Conservation (phyloP, 2,113 vertebrate genomes). For the Athene noctua region DNA sequence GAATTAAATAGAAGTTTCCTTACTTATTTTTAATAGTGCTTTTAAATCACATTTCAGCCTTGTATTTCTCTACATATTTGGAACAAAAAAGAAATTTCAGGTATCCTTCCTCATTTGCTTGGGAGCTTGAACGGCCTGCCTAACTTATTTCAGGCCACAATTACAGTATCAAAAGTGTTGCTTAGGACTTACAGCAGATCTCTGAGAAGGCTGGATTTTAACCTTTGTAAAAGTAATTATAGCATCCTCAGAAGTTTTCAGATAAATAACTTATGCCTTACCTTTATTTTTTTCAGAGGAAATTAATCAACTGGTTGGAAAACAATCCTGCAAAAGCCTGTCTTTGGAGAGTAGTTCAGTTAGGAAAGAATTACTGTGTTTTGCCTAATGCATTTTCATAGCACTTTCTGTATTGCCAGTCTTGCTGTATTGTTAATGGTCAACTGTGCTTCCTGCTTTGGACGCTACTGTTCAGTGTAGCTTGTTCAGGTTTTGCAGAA, state of each 20-base stretch:
- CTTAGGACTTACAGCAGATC: neutral
- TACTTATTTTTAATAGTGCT: neutral
- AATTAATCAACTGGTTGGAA: neutral
- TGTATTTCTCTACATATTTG: neutral
- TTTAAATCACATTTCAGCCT: neutral
- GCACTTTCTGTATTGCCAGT: neutral
- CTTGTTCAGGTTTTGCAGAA: conserved; percentile 2
- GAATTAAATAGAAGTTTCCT: neutral
- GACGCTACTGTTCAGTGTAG: neutral
- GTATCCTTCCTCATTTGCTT: neutral
- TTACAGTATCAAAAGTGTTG: neutral
- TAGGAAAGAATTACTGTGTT: neutral
- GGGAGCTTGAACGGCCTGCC: neutral
- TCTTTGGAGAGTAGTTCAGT: neutral
- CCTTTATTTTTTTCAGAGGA: neutral
- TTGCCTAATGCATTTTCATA: neutral
- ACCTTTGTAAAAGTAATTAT: neutral
- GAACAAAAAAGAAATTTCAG: neutral
- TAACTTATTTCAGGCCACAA: neutral
- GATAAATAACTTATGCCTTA: neutral
- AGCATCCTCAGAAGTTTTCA: neutral
- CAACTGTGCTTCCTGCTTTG: neutral
- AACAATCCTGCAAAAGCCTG: neutral
- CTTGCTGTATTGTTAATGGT: neutral
- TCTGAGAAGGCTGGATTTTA: neutral